phyloP scores from a whole-genome alignment of 2,888 invertebrate species.

The Drosophila nr. medialis region DNA sequence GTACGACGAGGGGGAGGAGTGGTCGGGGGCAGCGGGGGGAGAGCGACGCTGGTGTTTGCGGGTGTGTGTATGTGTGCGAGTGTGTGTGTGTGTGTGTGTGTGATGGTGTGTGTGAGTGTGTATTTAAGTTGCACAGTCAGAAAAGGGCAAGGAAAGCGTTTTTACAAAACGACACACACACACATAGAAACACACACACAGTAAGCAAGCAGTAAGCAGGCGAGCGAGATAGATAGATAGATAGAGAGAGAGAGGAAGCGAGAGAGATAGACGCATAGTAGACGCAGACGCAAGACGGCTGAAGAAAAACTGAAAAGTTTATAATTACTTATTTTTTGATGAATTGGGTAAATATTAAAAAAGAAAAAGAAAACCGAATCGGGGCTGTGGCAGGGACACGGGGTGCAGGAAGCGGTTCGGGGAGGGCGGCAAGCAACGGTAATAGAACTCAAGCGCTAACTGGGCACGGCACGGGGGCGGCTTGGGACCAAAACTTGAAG shows the following conservation, averaged over 20 bases:
- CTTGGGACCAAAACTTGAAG: conserved; percentile 34
- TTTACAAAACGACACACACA: conserved; percentile 61
- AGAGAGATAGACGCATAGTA: conserved; percentile 39
- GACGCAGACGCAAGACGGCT: conserved; percentile 72
- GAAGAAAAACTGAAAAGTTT: conserved; percentile 80
- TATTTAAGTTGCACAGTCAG: conserved; percentile 63
- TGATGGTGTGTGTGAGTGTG: conserved; percentile 40
- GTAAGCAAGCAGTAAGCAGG: background rate
- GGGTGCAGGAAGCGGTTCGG: background rate
- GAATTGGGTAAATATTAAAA: conserved; percentile 84
- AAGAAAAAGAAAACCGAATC: conserved; percentile 51
- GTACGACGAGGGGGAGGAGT: background rate
- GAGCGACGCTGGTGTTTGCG: conserved; percentile 10
- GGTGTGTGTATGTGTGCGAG: conserved; percentile 21
- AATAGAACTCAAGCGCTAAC: conserved; percentile 57
- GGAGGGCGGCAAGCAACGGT: conserved; percentile 20
- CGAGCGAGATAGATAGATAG: background rate
- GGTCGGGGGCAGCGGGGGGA: background rate
- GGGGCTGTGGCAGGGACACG: background rate
- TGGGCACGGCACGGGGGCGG: conserved; percentile 25
- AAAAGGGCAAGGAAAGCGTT: conserved; percentile 76
- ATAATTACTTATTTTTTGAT: conserved; percentile 84
- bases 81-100: conserved; percentile 6
- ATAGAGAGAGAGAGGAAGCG: background rate
- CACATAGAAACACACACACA: conserved; percentile 6